phyloP scores from a whole-genome alignment of 2,888 invertebrate genomes.

The Melieria crassipennis region DNA sequence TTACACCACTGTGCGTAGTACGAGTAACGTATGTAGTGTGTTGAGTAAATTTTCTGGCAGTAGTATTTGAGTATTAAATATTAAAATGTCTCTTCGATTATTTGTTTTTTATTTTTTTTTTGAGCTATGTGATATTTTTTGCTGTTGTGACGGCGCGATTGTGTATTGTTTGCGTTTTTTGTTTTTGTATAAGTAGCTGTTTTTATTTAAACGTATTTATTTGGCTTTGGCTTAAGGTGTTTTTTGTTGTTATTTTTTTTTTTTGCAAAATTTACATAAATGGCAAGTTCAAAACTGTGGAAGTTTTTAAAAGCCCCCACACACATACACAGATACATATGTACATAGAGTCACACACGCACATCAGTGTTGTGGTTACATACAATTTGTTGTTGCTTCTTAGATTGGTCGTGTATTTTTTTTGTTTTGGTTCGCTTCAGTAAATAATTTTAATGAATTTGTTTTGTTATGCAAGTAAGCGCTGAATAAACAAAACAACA shows the following conservation, averaged over 20 bases:
- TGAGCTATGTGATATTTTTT: background rate
- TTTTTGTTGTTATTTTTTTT: background rate
- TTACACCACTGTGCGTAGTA: background rate
- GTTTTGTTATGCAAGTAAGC: too few relatives aligned
- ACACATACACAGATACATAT: background rate
- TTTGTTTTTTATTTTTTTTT: background rate
- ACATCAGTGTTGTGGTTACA: too few relatives aligned
- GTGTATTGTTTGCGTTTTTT: background rate
- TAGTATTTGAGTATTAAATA: background rate
- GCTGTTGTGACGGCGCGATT: background rate
- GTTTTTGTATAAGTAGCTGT: too few relatives aligned
- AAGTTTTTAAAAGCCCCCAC: background rate
- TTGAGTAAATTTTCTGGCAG: background rate
- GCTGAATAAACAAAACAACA: too few relatives aligned
- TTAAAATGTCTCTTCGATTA: background rate
- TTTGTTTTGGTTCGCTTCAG: too few relatives aligned
- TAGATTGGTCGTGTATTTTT: too few relatives aligned
- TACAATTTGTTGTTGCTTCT: too few relatives aligned
- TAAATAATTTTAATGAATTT: too few relatives aligned
- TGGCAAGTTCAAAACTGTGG: background rate
- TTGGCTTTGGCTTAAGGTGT: too few relatives aligned
- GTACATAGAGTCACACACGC: too few relatives aligned
- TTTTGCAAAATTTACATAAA: constrained; percentile 7
- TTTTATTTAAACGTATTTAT: too few relatives aligned
- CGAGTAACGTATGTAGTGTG: background rate